Evolutionary conservation across 2,888 invertebrate genomes (phyloP), one percentile per base, ranked within the genome.

Genomic region (Cephus sareptanus): DNA sequence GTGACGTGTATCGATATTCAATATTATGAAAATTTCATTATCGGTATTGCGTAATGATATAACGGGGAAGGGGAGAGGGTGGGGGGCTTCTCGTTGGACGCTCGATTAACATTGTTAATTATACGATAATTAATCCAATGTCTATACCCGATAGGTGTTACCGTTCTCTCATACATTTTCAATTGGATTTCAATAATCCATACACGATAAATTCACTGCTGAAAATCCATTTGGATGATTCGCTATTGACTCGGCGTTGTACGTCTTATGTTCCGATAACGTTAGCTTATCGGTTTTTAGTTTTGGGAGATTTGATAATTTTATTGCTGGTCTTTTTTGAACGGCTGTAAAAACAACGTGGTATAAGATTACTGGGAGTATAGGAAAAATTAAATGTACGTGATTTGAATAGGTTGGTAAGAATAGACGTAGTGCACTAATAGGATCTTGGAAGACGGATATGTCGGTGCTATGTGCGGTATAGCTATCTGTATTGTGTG

Each of bases 31-130:
- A 88, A 88, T 89, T 88, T 89, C 84, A 90, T 90, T 90, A 88
- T 85, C 86, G 85, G 82, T 56, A 56, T 84, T 83, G 85, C 87
- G 85, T 87, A 89, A 89, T 88, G 89, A 87, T 85, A 87, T 86
- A 86, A 88, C 87, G 87, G 87, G 84, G 83, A 77, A 74, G 56
- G 76, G 79, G 34, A 73, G 69, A 75, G 79, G 77, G 73, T 37
- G 71, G 33, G 35, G 30, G 69, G 3, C 33, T 35, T 35, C 75
- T 87, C 89, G 87, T 86, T 86, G 85, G 85, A 84, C 86, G 88
- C 87, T 89, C 90, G 89, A 90, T 90, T 89, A 89, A 90, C 86
- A 87, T 89, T 86, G 87, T 90, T 89, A 88, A 88, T 89, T 87
- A 90, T 88, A 87, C 86, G 85, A 85, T 86, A 84, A 86, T 86